These are phyloP conservation scores for Cynopterus sphinx DNA, from an alignment of 2,797 vertebrate genomes.

Conservation along the genomic window DNA sequence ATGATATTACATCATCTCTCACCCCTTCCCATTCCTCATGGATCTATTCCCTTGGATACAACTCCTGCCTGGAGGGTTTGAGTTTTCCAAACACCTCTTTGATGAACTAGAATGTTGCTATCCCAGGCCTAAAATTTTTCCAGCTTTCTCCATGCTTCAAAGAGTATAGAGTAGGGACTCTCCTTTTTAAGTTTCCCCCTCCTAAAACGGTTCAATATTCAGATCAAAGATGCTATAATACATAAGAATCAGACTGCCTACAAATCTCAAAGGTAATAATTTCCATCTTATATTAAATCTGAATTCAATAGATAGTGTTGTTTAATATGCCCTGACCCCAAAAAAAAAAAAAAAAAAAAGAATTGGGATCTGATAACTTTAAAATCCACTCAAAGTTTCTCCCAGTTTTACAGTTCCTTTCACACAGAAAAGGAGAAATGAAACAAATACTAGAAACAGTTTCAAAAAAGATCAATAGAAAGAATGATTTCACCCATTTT, in stretches of 20 bases:
- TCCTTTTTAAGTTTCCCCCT: not conserved
- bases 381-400: not conserved
- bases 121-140: not conserved
- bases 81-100: not conserved
- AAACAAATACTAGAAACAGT: not conserved
- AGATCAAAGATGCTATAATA: not conserved
- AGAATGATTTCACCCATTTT: not conserved
- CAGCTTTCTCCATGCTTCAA: not conserved
- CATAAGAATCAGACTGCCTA: not conserved
- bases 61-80: not conserved
- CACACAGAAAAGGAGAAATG: conserved; percentile 23
- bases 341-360: not conserved
- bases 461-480: not conserved
- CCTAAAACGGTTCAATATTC: not conserved
- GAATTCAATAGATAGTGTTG: not conserved
- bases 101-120: not conserved
- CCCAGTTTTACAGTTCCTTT: not conserved
- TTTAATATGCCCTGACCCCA: not conserved
- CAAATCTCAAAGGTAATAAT: not conserved
- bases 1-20: not conserved
- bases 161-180: not conserved
- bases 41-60: not conserved
- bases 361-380: not conserved
- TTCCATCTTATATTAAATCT: not conserved
- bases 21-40: not conserved